Evolutionary conservation across 2,797 vertebrate species (phyloP).

Genomic region (Xiphorhynchus erythropygius): DNA sequence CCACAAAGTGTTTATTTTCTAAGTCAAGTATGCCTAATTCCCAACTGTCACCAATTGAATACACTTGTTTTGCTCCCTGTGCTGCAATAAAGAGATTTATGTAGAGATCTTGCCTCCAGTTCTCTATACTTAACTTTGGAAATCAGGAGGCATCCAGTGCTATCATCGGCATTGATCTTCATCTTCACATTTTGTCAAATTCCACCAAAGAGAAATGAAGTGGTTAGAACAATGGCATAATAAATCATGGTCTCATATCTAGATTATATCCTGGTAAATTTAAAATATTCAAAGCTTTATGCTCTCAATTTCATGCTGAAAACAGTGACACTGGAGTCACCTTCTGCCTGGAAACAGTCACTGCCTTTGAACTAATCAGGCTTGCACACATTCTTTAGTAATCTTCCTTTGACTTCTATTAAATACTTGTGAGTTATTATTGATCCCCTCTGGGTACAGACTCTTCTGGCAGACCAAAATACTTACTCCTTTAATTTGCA

Average conservation of each 20-base stretch:
- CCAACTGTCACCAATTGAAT: neutral
- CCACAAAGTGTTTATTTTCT: neutral
- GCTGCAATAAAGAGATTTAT: neutral
- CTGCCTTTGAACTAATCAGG: conserved; percentile 4
- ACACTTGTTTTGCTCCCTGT: neutral
- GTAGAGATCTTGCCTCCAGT: neutral
- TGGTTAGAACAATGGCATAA: neutral
- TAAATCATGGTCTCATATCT: neutral
- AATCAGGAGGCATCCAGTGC: neutral
- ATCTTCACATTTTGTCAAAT: neutral
- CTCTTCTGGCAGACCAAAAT: conserved; percentile 11
- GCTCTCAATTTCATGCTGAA: neutral
- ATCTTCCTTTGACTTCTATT: neutral
- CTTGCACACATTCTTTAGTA: neutral
- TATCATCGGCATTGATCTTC: neutral
- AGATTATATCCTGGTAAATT: neutral
- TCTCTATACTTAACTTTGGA: neutral
- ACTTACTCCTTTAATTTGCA: conserved; percentile 32
- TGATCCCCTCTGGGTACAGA: conserved; percentile 54
- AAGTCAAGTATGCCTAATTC: neutral
- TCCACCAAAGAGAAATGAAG: neutral
- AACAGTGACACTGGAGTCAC: neutral
- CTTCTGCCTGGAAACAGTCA: conserved; percentile 14
- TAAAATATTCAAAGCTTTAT: neutral
- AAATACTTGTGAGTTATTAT: conserved; percentile 29